These are phyloP conservation scores for Diabrotica virgifera DNA, from an alignment of 1,140 invertebrate species.

Conservation along the genomic window DNA sequence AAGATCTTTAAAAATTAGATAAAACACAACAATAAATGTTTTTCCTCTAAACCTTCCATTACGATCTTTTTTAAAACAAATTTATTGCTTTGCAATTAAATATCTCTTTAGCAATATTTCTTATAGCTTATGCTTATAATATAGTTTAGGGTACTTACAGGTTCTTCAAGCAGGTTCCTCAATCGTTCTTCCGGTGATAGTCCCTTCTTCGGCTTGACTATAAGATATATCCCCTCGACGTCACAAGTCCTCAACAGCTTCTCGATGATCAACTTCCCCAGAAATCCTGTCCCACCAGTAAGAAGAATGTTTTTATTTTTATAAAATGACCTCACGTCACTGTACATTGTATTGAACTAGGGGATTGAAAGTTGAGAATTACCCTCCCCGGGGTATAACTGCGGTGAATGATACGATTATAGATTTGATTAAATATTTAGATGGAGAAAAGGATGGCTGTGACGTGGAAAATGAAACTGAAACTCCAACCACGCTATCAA, in stretches of 20 bases:
- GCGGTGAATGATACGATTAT: constrained; percentile 18
- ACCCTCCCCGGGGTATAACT: neutral
- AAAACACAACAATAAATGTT: neutral
- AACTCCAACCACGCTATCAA: too few species aligned
- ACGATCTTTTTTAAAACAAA: neutral
- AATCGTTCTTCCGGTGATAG: constrained; percentile 21
- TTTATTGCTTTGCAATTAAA: neutral
- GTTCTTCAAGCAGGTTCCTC: constrained; percentile 25
- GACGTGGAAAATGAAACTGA: neutral
- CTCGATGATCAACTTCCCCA: constrained; percentile 86
- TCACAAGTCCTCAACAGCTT: constrained; percentile 70
- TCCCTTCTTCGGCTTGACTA: constrained; percentile 69
- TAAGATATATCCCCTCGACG: constrained; percentile 63
- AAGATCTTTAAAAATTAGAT: neutral
- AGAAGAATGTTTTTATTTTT: constrained; percentile 57
- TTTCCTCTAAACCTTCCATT: neutral
- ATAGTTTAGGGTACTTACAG: constrained; percentile 9
- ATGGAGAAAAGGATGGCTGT: constrained; percentile 6
- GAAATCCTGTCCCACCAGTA: constrained; percentile 74
- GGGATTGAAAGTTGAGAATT: neutral
- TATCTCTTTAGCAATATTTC: neutral
- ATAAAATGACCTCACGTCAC: constrained; percentile 36
- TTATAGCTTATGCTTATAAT: too few species aligned
- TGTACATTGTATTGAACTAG: constrained; percentile 10
- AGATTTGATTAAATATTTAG: constrained; percentile 31